A percentile compares a stretch with the other conserved stretches of the same genome.
phyloP scores from a whole-genome alignment of 1,140 invertebrate species.

The Conopomorpha cramerella region DNA sequence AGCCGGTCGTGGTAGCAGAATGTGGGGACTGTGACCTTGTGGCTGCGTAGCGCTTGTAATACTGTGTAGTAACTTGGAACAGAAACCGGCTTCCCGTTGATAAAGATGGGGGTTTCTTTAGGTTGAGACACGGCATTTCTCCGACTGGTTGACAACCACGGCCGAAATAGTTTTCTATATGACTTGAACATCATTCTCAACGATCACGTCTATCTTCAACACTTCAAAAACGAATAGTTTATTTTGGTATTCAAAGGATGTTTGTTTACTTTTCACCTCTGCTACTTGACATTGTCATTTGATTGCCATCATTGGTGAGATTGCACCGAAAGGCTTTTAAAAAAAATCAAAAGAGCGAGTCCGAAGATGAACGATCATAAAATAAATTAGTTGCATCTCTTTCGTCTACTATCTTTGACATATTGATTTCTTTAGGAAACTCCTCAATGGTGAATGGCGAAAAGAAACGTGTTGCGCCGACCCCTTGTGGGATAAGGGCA shows the following conservation, averaged over 20 bases:
- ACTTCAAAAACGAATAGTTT: slow-evolving; percentile 9
- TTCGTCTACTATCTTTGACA: no score
- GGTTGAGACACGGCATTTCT: background rate
- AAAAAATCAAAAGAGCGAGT: no score
- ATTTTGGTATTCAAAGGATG: slow-evolving; percentile 1
- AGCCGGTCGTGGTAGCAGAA: slow-evolving; percentile 70
- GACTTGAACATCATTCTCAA: background rate
- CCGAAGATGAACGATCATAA: no score
- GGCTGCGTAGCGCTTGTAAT: slow-evolving; percentile 26
- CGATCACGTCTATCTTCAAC: slow-evolving; percentile 7
- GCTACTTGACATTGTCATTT: background rate
- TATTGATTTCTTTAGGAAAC: no score
- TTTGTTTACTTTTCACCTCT: no score
- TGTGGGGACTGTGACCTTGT: slow-evolving; percentile 22
- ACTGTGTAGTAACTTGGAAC: slow-evolving; percentile 38
- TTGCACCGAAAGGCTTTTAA: background rate
- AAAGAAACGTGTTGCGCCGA: no score
- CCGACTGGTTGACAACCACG: background rate
- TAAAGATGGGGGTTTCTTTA: slow-evolving; percentile 19
- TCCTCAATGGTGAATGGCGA: no score
- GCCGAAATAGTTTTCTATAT: background rate
- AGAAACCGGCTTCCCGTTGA: slow-evolving; percentile 27
- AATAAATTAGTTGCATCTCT: no score
- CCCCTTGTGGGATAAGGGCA: no score
- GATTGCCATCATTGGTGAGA: background rate